phyloP scores from a whole-genome alignment of 2,797 vertebrate species.

The Poeciliopsis gracilis region DNA sequence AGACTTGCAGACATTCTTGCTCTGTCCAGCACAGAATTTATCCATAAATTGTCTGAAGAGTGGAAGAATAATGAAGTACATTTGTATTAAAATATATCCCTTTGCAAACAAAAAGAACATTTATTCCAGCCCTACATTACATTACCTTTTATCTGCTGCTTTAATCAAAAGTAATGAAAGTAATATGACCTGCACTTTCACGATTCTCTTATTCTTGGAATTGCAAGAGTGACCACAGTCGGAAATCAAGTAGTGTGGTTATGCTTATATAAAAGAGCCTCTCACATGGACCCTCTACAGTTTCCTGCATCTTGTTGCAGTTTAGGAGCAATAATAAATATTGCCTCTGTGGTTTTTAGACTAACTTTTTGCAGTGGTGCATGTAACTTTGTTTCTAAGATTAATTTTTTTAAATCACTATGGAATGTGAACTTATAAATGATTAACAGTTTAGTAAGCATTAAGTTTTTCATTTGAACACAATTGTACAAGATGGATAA shows the following conservation, averaged over 20 bases:
- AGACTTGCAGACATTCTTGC: conserved; percentile 47
- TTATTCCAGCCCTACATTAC: neutral
- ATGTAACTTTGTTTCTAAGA: neutral
- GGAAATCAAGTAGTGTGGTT: neutral
- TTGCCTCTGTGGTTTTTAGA: neutral
- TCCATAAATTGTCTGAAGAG: neutral
- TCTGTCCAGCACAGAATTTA: conserved; percentile 7
- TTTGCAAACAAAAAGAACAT: neutral
- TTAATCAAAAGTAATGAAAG: neutral
- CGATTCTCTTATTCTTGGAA: neutral
- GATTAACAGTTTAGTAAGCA: too few relatives aligned
- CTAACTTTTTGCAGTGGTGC: neutral
- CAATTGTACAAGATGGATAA: too few relatives aligned
- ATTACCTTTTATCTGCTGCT: neutral
- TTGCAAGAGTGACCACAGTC: neutral
- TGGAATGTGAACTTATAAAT: too few relatives aligned
- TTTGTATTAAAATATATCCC: neutral
- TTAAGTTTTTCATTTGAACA: too few relatives aligned
- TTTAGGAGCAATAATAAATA: neutral
- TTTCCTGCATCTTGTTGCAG: neutral
- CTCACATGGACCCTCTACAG: neutral
- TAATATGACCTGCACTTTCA: neutral
- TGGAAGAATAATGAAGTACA: neutral
- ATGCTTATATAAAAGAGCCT: neutral
- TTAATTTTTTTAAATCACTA: too few relatives aligned